Evolutionary conservation across 2,888 invertebrate species (phyloP).

Genomic region (Deilephila porcellus): DNA sequence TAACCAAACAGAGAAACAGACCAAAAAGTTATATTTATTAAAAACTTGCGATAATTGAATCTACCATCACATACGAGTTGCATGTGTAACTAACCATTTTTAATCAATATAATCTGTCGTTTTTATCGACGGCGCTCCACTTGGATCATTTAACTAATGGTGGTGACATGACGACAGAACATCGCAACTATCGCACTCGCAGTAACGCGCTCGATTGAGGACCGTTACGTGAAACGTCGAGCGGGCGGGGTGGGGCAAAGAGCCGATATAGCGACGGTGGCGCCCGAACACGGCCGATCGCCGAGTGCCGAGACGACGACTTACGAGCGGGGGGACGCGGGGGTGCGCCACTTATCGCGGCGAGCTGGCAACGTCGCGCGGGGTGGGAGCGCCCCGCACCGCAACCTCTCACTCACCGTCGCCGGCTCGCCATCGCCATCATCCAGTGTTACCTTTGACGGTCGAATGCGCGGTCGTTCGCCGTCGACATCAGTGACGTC

Average conservation of each 20-base stretch:
- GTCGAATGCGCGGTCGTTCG: slow-evolving; percentile 81
- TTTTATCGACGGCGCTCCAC: slow-evolving; percentile 52
- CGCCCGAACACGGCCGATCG: slow-evolving; percentile 78
- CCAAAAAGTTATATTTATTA: slow-evolving; percentile 27
- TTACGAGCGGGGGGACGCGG: slow-evolving; percentile 79
- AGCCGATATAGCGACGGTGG: slow-evolving; percentile 76
- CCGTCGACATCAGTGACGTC: slow-evolving; percentile 82
- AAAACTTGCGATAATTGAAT: slow-evolving; percentile 9
- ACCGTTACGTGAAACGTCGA: slow-evolving; percentile 84
- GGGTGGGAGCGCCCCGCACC: slow-evolving; percentile 82
- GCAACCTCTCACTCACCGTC: slow-evolving; percentile 86
- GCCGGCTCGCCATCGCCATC: slow-evolving; percentile 80
- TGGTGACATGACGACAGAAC: slow-evolving; percentile 60
- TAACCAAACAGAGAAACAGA: slow-evolving; percentile 30
- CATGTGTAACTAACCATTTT: slow-evolving; percentile 28
- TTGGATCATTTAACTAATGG: slow-evolving; percentile 63
- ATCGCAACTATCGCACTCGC: slow-evolving; percentile 75
- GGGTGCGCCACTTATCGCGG: slow-evolving; percentile 84
- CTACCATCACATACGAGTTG: slow-evolving; percentile 3
- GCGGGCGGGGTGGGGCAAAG: slow-evolving; percentile 78
- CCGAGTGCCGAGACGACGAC: slow-evolving; percentile 79
- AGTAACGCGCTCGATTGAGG: slow-evolving; percentile 84
- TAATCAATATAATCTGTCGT: slow-evolving; percentile 29
- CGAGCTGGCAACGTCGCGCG: slow-evolving; percentile 84
- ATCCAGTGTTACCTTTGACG: slow-evolving; percentile 87